Percentiles rank a stretch among this genome's conserved stretches.
Conservation (phyloP, 2,797 vertebrate genomes). For the Vespertilio murinus region DNA sequence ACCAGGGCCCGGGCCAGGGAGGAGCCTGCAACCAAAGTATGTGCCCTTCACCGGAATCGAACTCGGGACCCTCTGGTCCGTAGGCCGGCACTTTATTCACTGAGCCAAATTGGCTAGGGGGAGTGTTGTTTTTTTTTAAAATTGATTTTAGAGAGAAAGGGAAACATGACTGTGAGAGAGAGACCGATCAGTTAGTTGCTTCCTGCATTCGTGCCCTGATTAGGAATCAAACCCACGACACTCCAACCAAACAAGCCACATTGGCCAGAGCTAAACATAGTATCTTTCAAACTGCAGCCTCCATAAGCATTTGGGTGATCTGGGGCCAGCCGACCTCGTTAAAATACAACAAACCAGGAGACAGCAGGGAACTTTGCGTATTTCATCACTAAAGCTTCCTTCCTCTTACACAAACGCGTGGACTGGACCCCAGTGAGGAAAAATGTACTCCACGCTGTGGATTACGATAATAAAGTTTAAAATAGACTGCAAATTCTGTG, state of each 20-base stretch:
- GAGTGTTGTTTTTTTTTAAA: no score
- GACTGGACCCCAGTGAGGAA: background rate
- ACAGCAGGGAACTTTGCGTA: background rate
- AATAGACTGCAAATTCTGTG: background rate
- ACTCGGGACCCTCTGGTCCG: no score
- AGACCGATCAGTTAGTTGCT: no score
- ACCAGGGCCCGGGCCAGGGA: no score
- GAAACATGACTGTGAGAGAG: no score
- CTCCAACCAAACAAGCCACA: background rate
- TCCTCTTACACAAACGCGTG: background rate
- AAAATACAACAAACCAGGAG: background rate
- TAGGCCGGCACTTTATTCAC: no score
- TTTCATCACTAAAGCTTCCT: background rate
- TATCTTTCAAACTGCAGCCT: background rate
- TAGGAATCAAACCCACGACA: no score
- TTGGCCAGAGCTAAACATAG: background rate
- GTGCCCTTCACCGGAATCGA: no score
- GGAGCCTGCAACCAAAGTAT: no score
- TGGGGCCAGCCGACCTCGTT: background rate
- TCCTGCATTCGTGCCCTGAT: no score
- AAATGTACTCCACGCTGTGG: background rate
- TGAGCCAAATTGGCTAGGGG: no score
- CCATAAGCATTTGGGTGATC: background rate
- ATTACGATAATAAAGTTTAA: background rate
- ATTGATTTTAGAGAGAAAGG: no score